Percentiles rank a stretch among this genome's conserved stretches.
These are phyloP conservation scores for Drosophila pachea DNA, from an alignment of 1,140 invertebrate genomes.

Conservation along the genomic window DNA sequence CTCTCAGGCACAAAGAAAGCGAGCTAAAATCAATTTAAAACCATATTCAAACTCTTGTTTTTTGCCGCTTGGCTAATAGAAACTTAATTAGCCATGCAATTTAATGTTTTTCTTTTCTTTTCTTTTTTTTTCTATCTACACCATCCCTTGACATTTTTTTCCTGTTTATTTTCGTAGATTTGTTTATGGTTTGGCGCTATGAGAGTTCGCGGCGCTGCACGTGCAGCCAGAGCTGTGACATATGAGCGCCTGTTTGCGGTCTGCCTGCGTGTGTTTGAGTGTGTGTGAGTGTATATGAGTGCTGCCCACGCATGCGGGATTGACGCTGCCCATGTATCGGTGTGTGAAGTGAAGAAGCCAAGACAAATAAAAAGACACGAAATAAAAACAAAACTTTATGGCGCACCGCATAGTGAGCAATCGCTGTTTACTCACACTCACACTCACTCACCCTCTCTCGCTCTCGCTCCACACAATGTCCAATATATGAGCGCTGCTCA, in stretches of 20 bases:
- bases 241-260: conserved; percentile 10
- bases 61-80: conserved; percentile 25
- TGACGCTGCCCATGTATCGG: conserved; percentile 25
- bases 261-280: conserved; percentile 10
- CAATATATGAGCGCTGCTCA: neutral
- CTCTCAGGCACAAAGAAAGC: conserved; percentile 48
- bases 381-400: conserved; percentile 52
- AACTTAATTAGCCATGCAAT: conserved; percentile 53
- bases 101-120: conserved; percentile 14
- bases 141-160: conserved; percentile 8
- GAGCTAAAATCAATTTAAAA: conserved; percentile 31
- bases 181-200: conserved; percentile 34
- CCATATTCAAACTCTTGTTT: conserved; percentile 40
- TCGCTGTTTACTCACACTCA: conserved; percentile 17
- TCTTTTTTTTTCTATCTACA: neutral
- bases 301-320: conserved; percentile 34
- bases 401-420: conserved; percentile 31
- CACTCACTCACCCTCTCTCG: conserved; percentile 10
- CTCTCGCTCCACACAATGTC: conserved; percentile 4
- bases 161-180: conserved; percentile 31
- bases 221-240: conserved; percentile 48
- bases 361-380: conserved; percentile 53
- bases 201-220: conserved; percentile 42
- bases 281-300: conserved; percentile 7
- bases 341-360: conserved; percentile 55